These are phyloP conservation scores for Drosophila micromelanica DNA, from an alignment of 1,140 invertebrate genomes.

Conservation along the genomic window DNA sequence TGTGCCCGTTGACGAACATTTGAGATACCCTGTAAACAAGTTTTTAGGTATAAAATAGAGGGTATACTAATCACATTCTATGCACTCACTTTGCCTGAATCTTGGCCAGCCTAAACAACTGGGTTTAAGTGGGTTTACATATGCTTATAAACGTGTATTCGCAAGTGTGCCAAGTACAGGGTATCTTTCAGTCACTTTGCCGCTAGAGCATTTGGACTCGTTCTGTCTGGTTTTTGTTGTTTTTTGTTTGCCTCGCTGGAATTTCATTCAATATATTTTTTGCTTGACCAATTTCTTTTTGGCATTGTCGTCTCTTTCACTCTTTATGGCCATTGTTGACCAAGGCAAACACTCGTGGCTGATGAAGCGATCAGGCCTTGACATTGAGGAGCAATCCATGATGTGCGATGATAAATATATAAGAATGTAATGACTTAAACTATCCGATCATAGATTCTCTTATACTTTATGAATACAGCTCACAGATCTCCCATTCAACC, in stretches of 20 bases:
- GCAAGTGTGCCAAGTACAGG: not conserved
- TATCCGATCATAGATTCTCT: too few relatives aligned
- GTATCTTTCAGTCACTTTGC: constrained; percentile 17
- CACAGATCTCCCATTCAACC: too few relatives aligned
- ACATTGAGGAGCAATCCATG: constrained; percentile 50
- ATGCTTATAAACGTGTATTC: too few relatives aligned
- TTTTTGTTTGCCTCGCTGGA: constrained; percentile 54
- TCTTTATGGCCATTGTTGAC: constrained; percentile 51
- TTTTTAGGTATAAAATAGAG: too few relatives aligned
- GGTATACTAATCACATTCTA: too few relatives aligned
- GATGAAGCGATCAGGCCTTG: constrained; percentile 80
- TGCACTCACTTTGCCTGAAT: too few relatives aligned
- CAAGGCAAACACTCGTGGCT: constrained; percentile 38
- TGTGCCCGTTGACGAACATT: constrained; percentile 33
- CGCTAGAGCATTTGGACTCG: not conserved
- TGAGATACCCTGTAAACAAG: not conserved
- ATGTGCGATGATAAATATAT: too few relatives aligned
- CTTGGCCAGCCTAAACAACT: too few relatives aligned
- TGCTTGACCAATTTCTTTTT: constrained; percentile 74
- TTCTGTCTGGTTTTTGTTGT: constrained; percentile 27
- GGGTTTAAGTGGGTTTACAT: too few relatives aligned
- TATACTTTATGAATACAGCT: too few relatives aligned
- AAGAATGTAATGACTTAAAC: too few relatives aligned
- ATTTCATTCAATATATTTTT: constrained; percentile 75
- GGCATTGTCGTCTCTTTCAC: constrained; percentile 40